Conservation (phyloP, 2,113 vertebrate genomes). For the Natator depressus region DNA sequence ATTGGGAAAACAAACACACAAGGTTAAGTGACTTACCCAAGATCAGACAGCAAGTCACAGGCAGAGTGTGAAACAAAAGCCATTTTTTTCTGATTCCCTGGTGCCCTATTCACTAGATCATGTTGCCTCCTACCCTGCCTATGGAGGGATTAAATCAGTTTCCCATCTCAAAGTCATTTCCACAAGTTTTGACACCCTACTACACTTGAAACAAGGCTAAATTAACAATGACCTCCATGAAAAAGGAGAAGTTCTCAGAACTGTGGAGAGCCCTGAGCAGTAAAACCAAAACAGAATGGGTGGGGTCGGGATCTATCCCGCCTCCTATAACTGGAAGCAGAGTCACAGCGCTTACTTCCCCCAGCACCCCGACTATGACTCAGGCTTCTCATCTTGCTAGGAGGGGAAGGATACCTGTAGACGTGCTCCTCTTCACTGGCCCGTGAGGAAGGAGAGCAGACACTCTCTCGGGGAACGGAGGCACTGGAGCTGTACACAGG, state of each 20-base stretch:
- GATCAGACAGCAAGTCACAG: neutral
- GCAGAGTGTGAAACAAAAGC: neutral
- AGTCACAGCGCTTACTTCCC: neutral
- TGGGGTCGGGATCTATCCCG: neutral
- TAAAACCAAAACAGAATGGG: neutral
- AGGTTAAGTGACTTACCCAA: neutral
- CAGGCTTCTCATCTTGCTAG: neutral
- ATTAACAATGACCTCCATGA: neutral
- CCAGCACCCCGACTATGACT: neutral
- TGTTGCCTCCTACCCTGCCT: neutral
- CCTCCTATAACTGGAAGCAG: neutral
- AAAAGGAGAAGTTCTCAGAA: neutral
- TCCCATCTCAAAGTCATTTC: neutral
- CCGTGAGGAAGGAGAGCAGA: conserved; percentile 79
- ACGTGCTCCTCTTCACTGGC: conserved; percentile 95
- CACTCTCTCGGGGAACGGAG: conserved; percentile 83
- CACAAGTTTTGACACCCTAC: neutral
- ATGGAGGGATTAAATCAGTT: too few species aligned
- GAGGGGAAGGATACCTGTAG: conserved; percentile 86
- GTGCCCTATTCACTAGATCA: neutral
- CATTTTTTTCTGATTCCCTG: neutral
- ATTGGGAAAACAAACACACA: neutral
- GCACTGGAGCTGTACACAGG: conserved; percentile 76
- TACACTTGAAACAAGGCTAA: neutral
- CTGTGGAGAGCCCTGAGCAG: neutral